These are phyloP conservation scores for Plecturocebus donacophilus DNA, from an alignment of 2,113 vertebrate genomes.

Conservation along the genomic window DNA sequence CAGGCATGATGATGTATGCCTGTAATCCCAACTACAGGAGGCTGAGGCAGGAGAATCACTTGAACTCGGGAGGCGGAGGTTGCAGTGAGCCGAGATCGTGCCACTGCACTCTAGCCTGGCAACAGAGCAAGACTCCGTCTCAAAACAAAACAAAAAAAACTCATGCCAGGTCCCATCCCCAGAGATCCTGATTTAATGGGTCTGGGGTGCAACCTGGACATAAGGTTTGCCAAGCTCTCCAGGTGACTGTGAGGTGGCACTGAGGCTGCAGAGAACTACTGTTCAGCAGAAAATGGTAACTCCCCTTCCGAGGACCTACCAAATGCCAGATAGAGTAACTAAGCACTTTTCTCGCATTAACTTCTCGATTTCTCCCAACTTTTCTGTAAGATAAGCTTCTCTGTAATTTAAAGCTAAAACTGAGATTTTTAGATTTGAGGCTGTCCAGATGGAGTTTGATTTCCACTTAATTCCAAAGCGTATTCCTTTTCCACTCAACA, in stretches of 20 bases:
- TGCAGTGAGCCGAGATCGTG: too few relatives aligned
- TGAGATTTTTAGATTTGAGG: neutral
- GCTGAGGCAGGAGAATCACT: too few relatives aligned
- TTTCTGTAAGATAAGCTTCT: neutral
- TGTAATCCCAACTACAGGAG: too few relatives aligned
- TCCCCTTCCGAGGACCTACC: neutral
- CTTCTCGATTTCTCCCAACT: neutral
- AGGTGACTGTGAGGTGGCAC: neutral
- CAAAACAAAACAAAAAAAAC: conserved; percentile 29
- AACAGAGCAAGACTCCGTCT: too few relatives aligned
- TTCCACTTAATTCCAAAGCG: conserved; percentile 13
- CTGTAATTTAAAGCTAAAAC: conserved; percentile 19
- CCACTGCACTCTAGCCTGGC: too few relatives aligned
- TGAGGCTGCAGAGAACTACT: neutral
- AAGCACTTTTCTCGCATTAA: neutral
- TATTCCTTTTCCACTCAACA: neutral
- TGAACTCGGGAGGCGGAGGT: too few relatives aligned
- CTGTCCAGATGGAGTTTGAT: neutral
- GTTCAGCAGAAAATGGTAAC: neutral
- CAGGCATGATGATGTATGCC: too few relatives aligned
- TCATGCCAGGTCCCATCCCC: neutral
- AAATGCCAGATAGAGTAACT: neutral
- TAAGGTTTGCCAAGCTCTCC: neutral
- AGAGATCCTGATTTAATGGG: neutral
- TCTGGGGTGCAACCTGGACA: neutral